phyloP scores from a whole-genome alignment of 2,113 vertebrate species.

The Centropristis striata region DNA sequence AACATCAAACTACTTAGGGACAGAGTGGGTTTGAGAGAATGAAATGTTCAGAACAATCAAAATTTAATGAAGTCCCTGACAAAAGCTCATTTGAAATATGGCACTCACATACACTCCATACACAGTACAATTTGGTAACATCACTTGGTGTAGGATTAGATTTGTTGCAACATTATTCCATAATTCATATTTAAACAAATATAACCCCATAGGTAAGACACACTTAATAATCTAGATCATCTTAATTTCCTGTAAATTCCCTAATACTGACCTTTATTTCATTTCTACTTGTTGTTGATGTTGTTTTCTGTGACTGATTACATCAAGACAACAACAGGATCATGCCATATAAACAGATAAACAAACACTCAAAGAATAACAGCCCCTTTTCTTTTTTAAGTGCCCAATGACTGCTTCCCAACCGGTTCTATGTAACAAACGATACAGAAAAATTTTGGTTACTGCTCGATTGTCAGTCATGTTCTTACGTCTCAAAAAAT shows the following conservation, averaged over 20 bases:
- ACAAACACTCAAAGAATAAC: too few relatives aligned
- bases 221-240: not conserved
- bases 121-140: not conserved
- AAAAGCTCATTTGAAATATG: constrained; percentile 42
- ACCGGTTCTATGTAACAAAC: too few relatives aligned
- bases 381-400: too few relatives aligned
- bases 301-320: not conserved
- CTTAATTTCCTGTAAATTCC: not conserved
- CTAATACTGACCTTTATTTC: not conserved
- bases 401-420: too few relatives aligned
- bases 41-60: constrained; percentile 54
- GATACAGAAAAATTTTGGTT: too few relatives aligned
- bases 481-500: too few relatives aligned
- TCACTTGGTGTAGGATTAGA: too few relatives aligned
- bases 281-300: not conserved
- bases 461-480: too few relatives aligned
- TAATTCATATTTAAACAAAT: not conserved
- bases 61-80: constrained; percentile 52
- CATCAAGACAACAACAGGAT: not conserved
- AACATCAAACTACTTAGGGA: constrained; percentile 38
- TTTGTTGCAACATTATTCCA: not conserved
- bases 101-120: not conserved
- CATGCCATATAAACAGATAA: not conserved
- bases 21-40: constrained; percentile 38
- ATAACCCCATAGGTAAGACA: not conserved